phyloP scores from a whole-genome alignment of 2,888 invertebrate genomes.

The Ganaspis brasiliensis region DNA sequence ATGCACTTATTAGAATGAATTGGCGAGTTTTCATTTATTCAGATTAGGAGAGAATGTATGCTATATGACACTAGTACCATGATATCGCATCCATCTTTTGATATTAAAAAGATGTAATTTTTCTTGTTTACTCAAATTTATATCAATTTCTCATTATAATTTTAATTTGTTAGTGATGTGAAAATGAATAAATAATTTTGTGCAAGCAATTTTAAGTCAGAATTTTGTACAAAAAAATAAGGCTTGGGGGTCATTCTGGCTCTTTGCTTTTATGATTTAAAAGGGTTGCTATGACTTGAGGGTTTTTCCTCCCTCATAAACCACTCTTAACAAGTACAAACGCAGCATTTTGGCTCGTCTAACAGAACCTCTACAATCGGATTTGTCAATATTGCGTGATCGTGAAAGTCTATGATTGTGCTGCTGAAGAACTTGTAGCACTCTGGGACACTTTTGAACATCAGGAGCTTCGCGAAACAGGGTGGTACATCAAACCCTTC shows the following conservation, averaged over 20 bases:
- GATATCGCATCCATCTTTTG: no score
- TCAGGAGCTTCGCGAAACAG: conserved; percentile 7
- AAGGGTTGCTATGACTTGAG: conserved; percentile 31
- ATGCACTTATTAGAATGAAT: no score
- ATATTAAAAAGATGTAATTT: no score
- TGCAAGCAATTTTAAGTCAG: no score
- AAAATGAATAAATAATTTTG: no score
- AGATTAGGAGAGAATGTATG: no score
- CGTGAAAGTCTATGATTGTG: conserved; percentile 33
- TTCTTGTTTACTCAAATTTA: no score
- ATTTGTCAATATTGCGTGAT: conserved; percentile 40
- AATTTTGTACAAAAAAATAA: no score
- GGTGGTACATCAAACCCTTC: conserved; percentile 33
- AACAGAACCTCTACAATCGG: conserved; percentile 20
- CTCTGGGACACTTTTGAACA: conserved; percentile 25
- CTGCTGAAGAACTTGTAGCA: conserved; percentile 1
- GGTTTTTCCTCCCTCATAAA: conserved; percentile 1
- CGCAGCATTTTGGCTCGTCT: conserved; percentile 4
- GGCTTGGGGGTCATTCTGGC: conserved; percentile 3
- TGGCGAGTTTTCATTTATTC: no score
- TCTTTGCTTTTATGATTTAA: not conserved
- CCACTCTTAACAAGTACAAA: not conserved
- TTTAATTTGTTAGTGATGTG: no score
- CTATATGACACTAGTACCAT: no score
- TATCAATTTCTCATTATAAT: no score